These are phyloP conservation scores for Arvicola amphibius DNA, from an alignment of 2,797 vertebrate species.

Conservation along the genomic window DNA sequence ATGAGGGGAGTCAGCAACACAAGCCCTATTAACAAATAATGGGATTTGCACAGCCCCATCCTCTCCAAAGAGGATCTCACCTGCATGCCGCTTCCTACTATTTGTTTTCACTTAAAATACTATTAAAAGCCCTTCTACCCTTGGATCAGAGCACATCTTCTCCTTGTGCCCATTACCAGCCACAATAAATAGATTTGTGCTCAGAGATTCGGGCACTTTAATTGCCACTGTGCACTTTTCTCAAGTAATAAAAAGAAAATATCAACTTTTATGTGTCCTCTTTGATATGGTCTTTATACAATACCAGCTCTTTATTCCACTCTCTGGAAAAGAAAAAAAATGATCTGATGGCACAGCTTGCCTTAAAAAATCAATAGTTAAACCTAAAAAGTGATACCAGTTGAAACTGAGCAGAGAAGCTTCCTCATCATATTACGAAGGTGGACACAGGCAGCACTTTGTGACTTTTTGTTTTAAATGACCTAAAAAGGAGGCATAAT, in stretches of 20 bases:
- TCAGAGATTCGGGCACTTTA: conserved; percentile 62
- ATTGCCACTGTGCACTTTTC: conserved; percentile 74
- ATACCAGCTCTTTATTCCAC: conserved; percentile 46
- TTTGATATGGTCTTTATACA: conserved; percentile 76
- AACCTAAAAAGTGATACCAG: conserved; percentile 56
- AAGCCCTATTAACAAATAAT: conserved; percentile 81
- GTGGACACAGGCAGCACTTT: neutral
- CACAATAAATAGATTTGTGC: conserved; percentile 78
- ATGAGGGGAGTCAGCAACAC: conserved; percentile 40
- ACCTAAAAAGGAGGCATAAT: neutral
- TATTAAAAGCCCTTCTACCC: conserved; percentile 63
- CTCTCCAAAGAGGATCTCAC: conserved; percentile 69
- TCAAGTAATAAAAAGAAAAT: conserved; percentile 81
- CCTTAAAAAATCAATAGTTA: conserved; percentile 78
- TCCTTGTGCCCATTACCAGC: conserved; percentile 66
- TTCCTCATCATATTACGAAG: conserved; percentile 41
- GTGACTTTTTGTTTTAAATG: conserved; percentile 41
- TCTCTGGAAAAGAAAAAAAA: conserved; percentile 64
- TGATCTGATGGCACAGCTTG: conserved; percentile 72
- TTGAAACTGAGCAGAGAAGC: conserved; percentile 36
- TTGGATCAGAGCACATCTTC: conserved; percentile 71
- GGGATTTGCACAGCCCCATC: conserved; percentile 64
- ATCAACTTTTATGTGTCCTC: conserved; percentile 81
- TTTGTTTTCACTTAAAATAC: conserved; percentile 79
- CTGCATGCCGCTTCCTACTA: conserved; percentile 66